Evolutionary conservation across 2,797 vertebrate species (phyloP).

Genomic region (Siniperca scherzeri): DNA sequence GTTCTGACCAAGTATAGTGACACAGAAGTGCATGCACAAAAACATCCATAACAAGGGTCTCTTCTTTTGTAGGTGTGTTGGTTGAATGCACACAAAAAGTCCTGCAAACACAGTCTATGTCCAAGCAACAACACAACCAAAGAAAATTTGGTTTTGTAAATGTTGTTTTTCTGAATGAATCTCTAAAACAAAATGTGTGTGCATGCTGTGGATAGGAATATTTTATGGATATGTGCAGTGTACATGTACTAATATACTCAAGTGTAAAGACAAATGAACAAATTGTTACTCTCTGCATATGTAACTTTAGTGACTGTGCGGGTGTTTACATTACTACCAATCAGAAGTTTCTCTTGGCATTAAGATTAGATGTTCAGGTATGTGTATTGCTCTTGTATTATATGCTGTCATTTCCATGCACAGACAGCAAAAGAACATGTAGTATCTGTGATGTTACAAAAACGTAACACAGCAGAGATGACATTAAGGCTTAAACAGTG

Average conservation of each 20-base stretch:
- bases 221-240: not conserved
- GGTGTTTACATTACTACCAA: not conserved
- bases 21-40: not conserved
- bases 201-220: not conserved
- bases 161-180: not conserved
- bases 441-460: not conserved
- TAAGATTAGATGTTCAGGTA: not conserved
- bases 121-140: not conserved
- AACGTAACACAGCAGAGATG: no score
- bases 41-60: not conserved
- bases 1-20: not conserved
- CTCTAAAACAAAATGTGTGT: not conserved
- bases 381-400: not conserved
- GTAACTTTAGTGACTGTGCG: not conserved
- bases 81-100: not conserved
- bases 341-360: not conserved
- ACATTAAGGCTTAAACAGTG: no score
- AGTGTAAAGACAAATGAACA: not conserved
- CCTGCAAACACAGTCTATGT: not conserved
- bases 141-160: not conserved
- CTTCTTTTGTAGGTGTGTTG: not conserved
- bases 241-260: conserved; percentile 6
- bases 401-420: not conserved
- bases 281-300: not conserved
- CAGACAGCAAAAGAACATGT: not conserved